These are phyloP conservation scores for Mycetomoellerius zeteki DNA, from an alignment of 1,140 invertebrate genomes.

Conservation along the genomic window DNA sequence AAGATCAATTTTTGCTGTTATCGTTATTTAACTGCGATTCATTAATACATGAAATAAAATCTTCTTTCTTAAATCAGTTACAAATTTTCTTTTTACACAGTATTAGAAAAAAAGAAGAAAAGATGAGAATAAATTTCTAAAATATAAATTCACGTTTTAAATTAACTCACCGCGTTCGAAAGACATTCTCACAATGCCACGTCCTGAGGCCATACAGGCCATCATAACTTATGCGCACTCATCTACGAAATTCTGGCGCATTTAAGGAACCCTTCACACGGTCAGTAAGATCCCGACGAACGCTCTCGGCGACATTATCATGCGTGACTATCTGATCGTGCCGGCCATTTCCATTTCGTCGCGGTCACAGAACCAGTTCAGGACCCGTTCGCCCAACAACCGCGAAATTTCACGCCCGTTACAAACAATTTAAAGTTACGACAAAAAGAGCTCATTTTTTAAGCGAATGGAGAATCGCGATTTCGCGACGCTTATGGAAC, in stretches of 20 bases:
- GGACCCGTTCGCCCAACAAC: neutral
- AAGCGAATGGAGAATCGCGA: constrained; percentile 25
- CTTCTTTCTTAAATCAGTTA: neutral
- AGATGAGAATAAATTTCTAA: neutral
- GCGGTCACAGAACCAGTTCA: constrained; percentile 49
- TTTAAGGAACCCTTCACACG: constrained; percentile 58
- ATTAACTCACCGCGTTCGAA: neutral
- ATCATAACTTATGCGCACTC: constrained; percentile 31
- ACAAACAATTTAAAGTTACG: constrained; percentile 50
- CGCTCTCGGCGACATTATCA: constrained; percentile 59
- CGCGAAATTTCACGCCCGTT: constrained; percentile 64
- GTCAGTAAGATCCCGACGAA: constrained; percentile 54
- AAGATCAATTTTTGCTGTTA: neutral
- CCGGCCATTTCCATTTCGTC: constrained; percentile 59
- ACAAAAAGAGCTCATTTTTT: constrained; percentile 43
- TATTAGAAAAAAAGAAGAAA: neutral
- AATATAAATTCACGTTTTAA: neutral
- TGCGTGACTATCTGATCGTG: constrained; percentile 54
- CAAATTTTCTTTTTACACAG: neutral
- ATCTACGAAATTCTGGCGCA: constrained; percentile 37
- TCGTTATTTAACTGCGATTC: neutral
- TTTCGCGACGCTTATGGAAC: constrained; percentile 16
- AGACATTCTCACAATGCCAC: neutral
- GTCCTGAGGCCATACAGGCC: neutral
- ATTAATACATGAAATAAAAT: neutral